Evolutionary conservation across 92 coral and sea anemone species (phyloP).

Genomic region (Umimayanthus chanpuru): DNA sequence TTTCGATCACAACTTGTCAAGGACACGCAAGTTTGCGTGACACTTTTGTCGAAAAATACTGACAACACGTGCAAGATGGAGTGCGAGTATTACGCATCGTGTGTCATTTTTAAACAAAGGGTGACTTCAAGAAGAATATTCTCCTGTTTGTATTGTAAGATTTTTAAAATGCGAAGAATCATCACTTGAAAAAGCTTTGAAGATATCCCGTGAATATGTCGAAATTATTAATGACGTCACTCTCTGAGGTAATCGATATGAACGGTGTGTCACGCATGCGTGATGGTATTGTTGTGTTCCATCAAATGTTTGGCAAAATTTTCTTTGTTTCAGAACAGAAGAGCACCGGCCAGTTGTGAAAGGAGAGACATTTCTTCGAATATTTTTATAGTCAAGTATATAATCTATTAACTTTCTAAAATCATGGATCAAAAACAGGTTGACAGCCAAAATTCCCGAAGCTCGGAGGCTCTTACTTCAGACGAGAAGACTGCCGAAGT

Average conservation of each 20-base stretch:
- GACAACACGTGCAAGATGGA: neutral
- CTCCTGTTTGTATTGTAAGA: too few species aligned
- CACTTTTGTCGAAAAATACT: neutral
- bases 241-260: slow-evolving; percentile 4
- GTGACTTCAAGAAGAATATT: neutral
- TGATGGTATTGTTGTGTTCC: slow-evolving; percentile 23
- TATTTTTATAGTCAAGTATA: neutral
- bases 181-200: neutral
- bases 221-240: neutral
- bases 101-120: neutral
- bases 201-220: too few species aligned
- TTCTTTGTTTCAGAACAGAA: slow-evolving; percentile 32
- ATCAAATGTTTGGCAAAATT: slow-evolving; percentile 14
- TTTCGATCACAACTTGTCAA: neutral
- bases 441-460: slow-evolving; percentile 24
- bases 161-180: too few species aligned
- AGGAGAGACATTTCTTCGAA: neutral
- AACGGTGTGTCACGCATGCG: slow-evolving; percentile 36
- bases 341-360: neutral
- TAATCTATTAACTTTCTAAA: neutral
- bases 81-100: neutral
- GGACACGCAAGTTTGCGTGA: neutral
- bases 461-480: slow-evolving; percentile 33
- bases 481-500: slow-evolving; percentile 64
- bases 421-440: slow-evolving; percentile 50